Base-by-base conservation (phyloP, 2,888 invertebrate species). In the Catonia carolina region DNA sequence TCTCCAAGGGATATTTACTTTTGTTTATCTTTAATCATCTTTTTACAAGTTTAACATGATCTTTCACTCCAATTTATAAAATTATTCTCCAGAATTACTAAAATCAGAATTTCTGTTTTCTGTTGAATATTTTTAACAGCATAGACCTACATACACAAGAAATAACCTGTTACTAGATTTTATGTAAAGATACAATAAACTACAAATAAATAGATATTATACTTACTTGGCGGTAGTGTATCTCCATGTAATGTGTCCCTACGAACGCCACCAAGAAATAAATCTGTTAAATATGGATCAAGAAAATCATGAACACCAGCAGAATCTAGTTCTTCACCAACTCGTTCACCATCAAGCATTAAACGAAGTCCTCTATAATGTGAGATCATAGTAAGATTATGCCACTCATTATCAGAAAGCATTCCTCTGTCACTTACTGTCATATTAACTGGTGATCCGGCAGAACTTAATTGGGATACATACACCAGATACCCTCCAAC, bases 271-370 rank as follows among this genome's bases (percentile, higher is more conserved):
- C 95, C 95, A 37, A 96, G 73, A 2, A 86, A 84, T 54, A 96
- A 73, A 3, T 83, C 78, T 0, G 88, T 88, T 50, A 96, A 74
- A 69, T 94, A 92, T 0, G 95, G 91, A 72, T 94, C 94, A 33
- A 94, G 78, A 69, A 94, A 94, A 69, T 94, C 91, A 69, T 95
- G 95, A 0, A 92, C 86, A 2, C 89, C 87, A 12, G 85, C 86
- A 0, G 87, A 78, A 68, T 93, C 92, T 3, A 94, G 75, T 70
- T 92, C 92, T 68, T 93, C 92, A 0, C 91, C 92, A 1, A 86
- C 79, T 61, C 82, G 77, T 27, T 73, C 73, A 18, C 78, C 81
- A 69, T 93, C 89, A 2, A 94, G 74, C 37, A 86, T 73, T 17
- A 93, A 70, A 58, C 84, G 79, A 33, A 93, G 76, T 6, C 83